These are phyloP conservation scores for Caenorhabditis elegans DNA, from an alignment of 1,140 invertebrate species.

Conservation along the genomic window DNA sequence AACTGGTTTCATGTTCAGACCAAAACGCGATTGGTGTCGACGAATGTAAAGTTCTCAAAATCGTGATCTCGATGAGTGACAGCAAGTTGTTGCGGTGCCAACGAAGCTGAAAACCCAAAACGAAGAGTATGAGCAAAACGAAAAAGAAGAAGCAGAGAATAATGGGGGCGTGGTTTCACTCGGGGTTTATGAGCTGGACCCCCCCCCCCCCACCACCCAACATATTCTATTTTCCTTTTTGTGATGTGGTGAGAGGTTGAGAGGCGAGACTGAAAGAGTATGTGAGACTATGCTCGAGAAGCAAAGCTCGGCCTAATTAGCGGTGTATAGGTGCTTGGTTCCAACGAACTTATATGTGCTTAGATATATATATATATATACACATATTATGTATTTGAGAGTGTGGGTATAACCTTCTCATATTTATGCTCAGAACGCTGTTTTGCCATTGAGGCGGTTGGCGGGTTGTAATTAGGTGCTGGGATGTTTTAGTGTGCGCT, in stretches of 20 bases:
- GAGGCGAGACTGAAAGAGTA: background rate
- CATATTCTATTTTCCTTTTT: no score
- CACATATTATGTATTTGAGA: background rate
- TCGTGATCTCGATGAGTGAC: constrained; percentile 18
- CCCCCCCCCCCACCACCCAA: no score
- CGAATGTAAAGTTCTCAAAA: constrained; percentile 26
- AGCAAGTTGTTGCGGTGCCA: constrained; percentile 1
- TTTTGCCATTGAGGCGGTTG: no score
- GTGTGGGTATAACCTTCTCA: background rate
- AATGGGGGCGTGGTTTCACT: background rate
- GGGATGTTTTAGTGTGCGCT: no score
- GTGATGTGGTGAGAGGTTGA: background rate
- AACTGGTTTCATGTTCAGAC: background rate
- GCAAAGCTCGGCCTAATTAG: constrained; percentile 6
- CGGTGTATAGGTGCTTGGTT: background rate
- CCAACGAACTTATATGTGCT: constrained; percentile 10
- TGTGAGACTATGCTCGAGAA: background rate
- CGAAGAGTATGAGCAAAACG: background rate
- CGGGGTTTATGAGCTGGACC: background rate
- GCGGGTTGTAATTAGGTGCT: no score
- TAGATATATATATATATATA: background rate
- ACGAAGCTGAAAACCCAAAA: background rate
- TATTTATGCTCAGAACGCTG: no score
- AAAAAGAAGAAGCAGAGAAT: background rate
- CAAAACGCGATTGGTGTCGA: background rate